Conservation (phyloP, 2,888 invertebrate genomes). For the Cataglyphis albicans region DNA sequence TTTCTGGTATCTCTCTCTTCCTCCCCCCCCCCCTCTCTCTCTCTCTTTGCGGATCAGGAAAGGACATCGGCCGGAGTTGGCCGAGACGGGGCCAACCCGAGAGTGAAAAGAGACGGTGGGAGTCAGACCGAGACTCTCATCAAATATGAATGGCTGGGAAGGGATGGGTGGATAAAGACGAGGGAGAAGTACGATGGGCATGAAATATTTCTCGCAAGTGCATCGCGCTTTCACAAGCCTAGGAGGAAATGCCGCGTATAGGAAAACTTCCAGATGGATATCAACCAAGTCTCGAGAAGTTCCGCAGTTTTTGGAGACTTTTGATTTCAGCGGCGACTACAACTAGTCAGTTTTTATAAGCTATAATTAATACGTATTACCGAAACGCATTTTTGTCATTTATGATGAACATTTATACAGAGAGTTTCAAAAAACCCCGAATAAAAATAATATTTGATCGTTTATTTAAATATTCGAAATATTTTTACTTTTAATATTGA, state of each 20-base stretch:
- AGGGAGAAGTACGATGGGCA: slow-evolving; percentile 64
- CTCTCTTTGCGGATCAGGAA: slow-evolving; percentile 9
- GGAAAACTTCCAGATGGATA: slow-evolving; percentile 71
- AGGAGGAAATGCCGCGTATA: slow-evolving; percentile 48
- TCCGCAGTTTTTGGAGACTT: slow-evolving; percentile 35
- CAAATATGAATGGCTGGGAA: slow-evolving; percentile 78
- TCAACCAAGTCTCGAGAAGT: slow-evolving; percentile 67
- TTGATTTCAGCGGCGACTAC: slow-evolving; percentile 28
- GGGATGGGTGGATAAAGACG: slow-evolving; percentile 76
- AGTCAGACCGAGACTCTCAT: slow-evolving; percentile 72
- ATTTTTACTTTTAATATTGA: slow-evolving; percentile 11
- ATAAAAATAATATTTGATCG: not conserved
- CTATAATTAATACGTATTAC: slow-evolving; percentile 13
- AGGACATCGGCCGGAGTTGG: slow-evolving; percentile 34
- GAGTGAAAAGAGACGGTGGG: slow-evolving; percentile 57
- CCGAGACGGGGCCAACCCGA: slow-evolving; percentile 43
- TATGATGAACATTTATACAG: not conserved
- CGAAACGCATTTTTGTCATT: not conserved
- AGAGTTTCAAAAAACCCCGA: not conserved
- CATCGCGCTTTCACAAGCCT: slow-evolving; percentile 69
- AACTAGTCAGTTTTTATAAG: slow-evolving; percentile 3
- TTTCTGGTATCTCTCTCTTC: slow-evolving; percentile 56
- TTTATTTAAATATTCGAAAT: not conserved
- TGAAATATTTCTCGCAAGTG: slow-evolving; percentile 80
- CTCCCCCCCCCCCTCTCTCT: not conserved